These are phyloP conservation scores for Volucella zonaria DNA, from an alignment of 2,888 invertebrate species.

Conservation along the genomic window DNA sequence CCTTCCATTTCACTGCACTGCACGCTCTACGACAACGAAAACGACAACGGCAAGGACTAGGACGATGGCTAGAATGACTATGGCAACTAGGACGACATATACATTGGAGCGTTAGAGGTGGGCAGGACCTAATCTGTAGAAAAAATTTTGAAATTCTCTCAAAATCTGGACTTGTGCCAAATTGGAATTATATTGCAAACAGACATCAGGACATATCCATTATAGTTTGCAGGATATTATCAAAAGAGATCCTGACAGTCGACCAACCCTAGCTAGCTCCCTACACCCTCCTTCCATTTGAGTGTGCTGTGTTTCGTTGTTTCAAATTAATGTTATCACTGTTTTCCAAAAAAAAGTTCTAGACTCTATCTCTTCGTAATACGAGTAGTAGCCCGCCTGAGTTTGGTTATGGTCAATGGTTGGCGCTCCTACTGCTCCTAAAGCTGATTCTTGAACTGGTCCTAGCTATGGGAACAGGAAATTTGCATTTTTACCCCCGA, in stretches of 20 bases:
- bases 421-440: not conserved
- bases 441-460: not conserved
- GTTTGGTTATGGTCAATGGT: slow-evolving; percentile 35
- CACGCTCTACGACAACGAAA: not conserved
- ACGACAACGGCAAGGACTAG: slow-evolving; percentile 8
- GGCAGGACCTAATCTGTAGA: slow-evolving; percentile 49
- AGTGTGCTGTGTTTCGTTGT: slow-evolving; percentile 67
- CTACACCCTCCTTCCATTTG: slow-evolving; percentile 43
- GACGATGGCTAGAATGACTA: not conserved
- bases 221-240: slow-evolving; percentile 61
- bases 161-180: slow-evolving; percentile 70
- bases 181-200: slow-evolving; percentile 73
- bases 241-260: slow-evolving; percentile 59
- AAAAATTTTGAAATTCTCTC: slow-evolving; percentile 52
- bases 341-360: slow-evolving; percentile 29
- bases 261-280: no score
- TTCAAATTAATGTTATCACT: slow-evolving; percentile 72
- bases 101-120: slow-evolving; percentile 1
- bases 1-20: slow-evolving; percentile 55
- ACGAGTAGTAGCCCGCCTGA: slow-evolving; percentile 20
- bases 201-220: slow-evolving; percentile 71
- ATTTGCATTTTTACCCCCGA: slow-evolving; percentile 65
- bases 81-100: not conserved
- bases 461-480: slow-evolving; percentile 22
- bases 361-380: no score